phyloP scores from a whole-genome alignment of 2,113 vertebrate genomes.

The Sinosuthora webbiana region DNA sequence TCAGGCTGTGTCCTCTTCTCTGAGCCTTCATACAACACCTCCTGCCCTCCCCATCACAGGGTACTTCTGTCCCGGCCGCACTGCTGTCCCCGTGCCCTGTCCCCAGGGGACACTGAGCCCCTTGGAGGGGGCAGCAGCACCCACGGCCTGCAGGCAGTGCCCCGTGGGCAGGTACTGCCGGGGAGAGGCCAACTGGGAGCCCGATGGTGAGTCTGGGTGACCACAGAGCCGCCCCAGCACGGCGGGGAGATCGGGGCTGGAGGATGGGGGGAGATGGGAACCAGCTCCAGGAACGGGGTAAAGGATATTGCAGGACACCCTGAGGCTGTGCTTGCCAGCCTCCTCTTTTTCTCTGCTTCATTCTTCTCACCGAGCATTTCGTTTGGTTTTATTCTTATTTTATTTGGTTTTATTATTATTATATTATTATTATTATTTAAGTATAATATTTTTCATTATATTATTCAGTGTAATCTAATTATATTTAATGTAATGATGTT shows the following conservation, averaged over 20 bases:
- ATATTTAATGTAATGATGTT: not conserved
- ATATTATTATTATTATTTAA: not conserved
- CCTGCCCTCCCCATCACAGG: conserved; percentile 59
- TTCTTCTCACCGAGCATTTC: not conserved
- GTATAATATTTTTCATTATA: not conserved
- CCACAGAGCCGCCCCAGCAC: too few species aligned
- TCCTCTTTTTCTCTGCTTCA: not conserved
- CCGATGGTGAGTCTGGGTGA: conserved; percentile 75
- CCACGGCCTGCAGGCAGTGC: conserved; percentile 78
- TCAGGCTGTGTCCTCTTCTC: not conserved
- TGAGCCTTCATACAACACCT: not conserved
- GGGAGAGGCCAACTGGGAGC: conserved; percentile 76
- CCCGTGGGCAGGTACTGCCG: conserved; percentile 82
- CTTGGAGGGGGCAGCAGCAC: conserved; percentile 70
- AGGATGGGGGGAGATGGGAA: not conserved
- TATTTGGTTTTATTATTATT: not conserved
- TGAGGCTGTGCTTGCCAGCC: not conserved
- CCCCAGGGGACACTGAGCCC: conserved; percentile 80
- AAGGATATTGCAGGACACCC: not conserved
- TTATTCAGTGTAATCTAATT: too few species aligned
- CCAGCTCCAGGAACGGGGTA: accelerated
- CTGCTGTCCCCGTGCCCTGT: conserved; percentile 75
- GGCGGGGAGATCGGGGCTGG: not conserved
- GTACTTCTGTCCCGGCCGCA: conserved; percentile 79
- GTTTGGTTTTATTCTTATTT: not conserved